phyloP scores from a whole-genome alignment of 2,797 vertebrate species.

The Sebastes hubbsi region DNA sequence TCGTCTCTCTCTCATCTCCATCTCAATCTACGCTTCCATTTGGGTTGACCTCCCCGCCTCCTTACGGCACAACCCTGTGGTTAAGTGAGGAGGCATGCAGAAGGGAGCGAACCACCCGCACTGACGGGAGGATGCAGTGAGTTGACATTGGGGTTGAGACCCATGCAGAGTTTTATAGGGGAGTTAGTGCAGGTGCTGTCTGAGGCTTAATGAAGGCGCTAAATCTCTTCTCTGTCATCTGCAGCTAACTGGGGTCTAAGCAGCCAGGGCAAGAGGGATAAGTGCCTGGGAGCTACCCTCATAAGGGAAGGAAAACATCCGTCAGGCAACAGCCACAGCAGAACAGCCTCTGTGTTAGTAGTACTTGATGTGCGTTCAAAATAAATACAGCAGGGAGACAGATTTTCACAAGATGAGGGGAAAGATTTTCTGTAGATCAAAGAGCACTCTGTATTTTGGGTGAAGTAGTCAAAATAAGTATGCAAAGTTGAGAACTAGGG shows the following conservation, averaged over 20 bases:
- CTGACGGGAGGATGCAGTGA: conserved; percentile 50
- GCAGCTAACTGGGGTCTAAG: conserved; percentile 57
- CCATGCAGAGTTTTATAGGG: conserved; percentile 61
- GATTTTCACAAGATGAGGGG: conserved; percentile 44
- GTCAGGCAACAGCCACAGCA: conserved; percentile 49
- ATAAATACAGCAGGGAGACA: conserved; percentile 61
- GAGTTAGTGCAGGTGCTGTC: conserved; percentile 69
- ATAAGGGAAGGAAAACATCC: conserved; percentile 68
- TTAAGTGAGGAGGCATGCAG: conserved; percentile 55
- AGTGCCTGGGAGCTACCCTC: conserved; percentile 60
- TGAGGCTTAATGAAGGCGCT: conserved; percentile 72
- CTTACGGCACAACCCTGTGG: conserved; percentile 50
- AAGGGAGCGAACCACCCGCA: conserved; percentile 66
- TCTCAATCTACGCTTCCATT: conserved; percentile 75
- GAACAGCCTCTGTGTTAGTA: conserved; percentile 52
- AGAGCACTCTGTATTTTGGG: conserved; percentile 35
- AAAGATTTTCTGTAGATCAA: conserved; percentile 48
- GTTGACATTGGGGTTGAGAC: conserved; percentile 61
- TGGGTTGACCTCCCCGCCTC: conserved; percentile 64
- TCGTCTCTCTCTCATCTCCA: conserved; percentile 65
- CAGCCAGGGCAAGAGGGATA: conserved; percentile 39
- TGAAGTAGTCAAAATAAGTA: conserved; percentile 33
- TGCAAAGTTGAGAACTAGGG: conserved; percentile 40
- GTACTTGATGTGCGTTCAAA: conserved; percentile 64
- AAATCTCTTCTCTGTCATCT: conserved; percentile 71